phyloP scores from a whole-genome alignment of 2,797 vertebrate genomes.

The Lindbergichthys nudifrons region DNA sequence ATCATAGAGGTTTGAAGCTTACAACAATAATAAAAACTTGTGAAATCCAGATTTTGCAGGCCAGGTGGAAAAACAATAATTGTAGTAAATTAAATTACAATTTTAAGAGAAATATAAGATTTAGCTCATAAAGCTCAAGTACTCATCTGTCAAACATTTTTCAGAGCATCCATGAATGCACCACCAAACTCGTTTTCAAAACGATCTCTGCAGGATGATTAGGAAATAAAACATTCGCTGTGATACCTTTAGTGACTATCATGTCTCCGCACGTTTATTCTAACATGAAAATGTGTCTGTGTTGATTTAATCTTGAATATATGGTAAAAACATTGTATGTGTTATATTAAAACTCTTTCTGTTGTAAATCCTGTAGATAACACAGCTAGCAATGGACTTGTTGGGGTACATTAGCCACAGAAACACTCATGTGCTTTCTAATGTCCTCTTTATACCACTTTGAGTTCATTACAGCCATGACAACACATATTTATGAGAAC shows the following conservation, averaged over 20 bases:
- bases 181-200: slow-evolving; percentile 7
- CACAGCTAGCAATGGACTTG: background rate
- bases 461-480: slow-evolving; percentile 32
- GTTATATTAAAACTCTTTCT: background rate
- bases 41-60: background rate
- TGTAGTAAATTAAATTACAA: background rate
- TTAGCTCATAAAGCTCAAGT: slow-evolving; percentile 12
- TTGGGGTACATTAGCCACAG: slow-evolving; percentile 24
- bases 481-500: slow-evolving; percentile 31
- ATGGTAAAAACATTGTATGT: background rate
- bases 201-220: background rate
- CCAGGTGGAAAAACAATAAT: background rate
- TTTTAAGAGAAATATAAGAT: background rate
- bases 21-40: background rate
- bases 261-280: slow-evolving; percentile 16
- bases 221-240: slow-evolving; percentile 6
- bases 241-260: slow-evolving; percentile 18
- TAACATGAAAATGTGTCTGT: background rate
- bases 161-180: slow-evolving; percentile 4
- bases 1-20: slow-evolving; percentile 1
- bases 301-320: no score
- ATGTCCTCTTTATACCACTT: slow-evolving; percentile 25
- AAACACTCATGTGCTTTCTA: slow-evolving; percentile 24
- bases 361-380: background rate
- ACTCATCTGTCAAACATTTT: slow-evolving; percentile 10